Percentiles rank a stretch among this genome's conserved stretches.
Evolutionary conservation across 2,888 invertebrate genomes (phyloP).

Genomic region (Ectropis crepuscularia): DNA sequence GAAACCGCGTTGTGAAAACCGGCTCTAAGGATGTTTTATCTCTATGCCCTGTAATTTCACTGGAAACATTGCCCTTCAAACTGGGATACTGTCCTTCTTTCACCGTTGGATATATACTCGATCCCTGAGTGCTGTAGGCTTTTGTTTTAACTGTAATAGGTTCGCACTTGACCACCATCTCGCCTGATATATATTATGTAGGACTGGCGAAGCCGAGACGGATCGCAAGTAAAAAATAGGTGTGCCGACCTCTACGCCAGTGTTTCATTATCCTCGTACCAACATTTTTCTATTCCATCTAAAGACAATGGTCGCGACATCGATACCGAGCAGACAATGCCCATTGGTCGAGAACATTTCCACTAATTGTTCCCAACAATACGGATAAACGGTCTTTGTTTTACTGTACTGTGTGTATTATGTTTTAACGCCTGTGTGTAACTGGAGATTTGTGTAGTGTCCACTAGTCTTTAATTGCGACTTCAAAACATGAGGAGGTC

Average conservation of each 20-base stretch:
- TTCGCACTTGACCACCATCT: too few species aligned
- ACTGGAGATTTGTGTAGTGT: too few species aligned
- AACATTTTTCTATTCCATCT: constrained; percentile 41
- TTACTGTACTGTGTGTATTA: constrained; percentile 12
- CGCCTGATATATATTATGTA: background rate
- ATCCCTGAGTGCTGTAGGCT: too few species aligned
- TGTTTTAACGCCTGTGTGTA: background rate
- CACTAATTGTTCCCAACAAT: constrained; percentile 43
- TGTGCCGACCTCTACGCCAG: background rate
- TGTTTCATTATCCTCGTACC: constrained; percentile 20
- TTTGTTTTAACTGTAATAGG: too few species aligned
- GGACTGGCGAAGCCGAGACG: background rate
- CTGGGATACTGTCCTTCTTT: too few species aligned
- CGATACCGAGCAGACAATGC: constrained; percentile 40
- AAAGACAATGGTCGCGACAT: constrained; percentile 47
- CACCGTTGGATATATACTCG: too few species aligned
- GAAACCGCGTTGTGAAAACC: too few species aligned
- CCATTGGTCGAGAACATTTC: constrained; percentile 25
- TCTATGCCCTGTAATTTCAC: too few species aligned
- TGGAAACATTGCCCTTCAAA: too few species aligned
- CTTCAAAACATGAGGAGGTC: too few species aligned
- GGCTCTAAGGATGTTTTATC: too few species aligned
- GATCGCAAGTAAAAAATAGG: background rate
- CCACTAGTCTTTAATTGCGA: too few species aligned
- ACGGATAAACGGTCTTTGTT: constrained; percentile 24